A percentile compares a stretch with the other conserved stretches of the same genome.
These are phyloP conservation scores for Alethe diademata DNA, from an alignment of 2,113 vertebrate genomes.

Conservation along the genomic window DNA sequence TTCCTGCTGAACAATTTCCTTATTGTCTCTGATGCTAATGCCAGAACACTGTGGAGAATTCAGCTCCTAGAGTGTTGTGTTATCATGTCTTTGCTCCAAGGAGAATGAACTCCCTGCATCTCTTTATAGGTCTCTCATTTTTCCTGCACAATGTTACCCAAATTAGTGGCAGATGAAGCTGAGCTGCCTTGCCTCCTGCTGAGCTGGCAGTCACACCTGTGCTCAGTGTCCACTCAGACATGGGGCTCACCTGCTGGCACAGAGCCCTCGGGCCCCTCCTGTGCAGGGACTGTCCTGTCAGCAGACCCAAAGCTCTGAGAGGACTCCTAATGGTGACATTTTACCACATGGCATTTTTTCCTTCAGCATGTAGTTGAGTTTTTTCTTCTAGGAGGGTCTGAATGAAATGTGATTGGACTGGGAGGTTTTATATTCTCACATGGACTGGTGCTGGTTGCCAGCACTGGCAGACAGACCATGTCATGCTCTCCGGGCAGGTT, in stretches of 20 bases:
- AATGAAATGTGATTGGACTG: background rate
- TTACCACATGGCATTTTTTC: background rate
- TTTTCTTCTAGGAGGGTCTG: background rate
- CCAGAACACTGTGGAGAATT: background rate
- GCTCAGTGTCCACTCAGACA: background rate
- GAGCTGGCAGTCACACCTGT: background rate
- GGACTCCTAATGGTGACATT: background rate
- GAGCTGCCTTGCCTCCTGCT: background rate
- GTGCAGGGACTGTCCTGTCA: background rate
- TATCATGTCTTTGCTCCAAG: background rate
- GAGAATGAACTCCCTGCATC: background rate
- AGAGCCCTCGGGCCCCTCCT: background rate
- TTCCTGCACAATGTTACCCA: background rate
- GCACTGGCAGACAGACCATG: background rate
- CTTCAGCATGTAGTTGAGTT: background rate
- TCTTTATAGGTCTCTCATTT: background rate
- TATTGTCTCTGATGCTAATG: background rate
- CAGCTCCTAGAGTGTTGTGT: background rate
- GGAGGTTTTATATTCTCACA: background rate
- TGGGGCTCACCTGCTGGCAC: accelerated
- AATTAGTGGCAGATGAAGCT: background rate
- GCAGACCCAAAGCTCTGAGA: background rate
- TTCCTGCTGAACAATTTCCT: background rate
- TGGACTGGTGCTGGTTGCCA: background rate
- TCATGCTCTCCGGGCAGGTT: background rate